These are phyloP conservation scores for Sceloporus tristichus DNA, from an alignment of 2,113 vertebrate genomes.

Conservation along the genomic window DNA sequence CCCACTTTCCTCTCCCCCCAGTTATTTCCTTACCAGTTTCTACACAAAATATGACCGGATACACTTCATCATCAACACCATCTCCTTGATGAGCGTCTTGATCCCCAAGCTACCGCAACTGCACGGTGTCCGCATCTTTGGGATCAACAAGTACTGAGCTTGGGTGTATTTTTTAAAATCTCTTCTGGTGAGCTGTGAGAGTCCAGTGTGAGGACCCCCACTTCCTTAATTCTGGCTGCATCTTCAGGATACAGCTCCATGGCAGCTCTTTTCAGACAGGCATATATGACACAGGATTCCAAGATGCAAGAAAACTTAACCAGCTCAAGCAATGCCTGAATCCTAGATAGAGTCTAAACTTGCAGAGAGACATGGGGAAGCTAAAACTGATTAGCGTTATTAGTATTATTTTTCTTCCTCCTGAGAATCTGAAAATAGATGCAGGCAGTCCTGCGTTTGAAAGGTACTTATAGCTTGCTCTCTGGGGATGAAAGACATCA, in stretches of 20 bases:
- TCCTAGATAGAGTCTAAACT: conserved; percentile 62
- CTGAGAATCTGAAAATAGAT: conserved; percentile 49
- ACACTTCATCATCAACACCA: conserved; percentile 85
- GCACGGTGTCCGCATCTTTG: conserved; percentile 85
- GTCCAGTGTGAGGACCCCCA: neutral
- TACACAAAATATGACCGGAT: conserved; percentile 85
- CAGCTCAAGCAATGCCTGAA: conserved; percentile 56
- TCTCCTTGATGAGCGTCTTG: conserved; percentile 84
- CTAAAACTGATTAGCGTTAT: neutral
- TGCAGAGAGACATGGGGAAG: conserved; percentile 41
- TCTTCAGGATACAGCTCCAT: conserved; percentile 50
- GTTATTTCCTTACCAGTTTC: conserved; percentile 87
- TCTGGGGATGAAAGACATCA: conserved; percentile 40
- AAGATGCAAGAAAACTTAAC: conserved; percentile 58
- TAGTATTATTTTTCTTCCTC: conserved; percentile 8
- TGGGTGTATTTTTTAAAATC: conserved; percentile 6
- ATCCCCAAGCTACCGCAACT: conserved; percentile 86
- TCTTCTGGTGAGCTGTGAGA: conserved; percentile 4
- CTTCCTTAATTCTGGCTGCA: conserved; percentile 30
- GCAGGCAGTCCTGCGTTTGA: conserved; percentile 54
- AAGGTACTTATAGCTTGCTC: conserved; percentile 59
- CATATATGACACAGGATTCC: conserved; percentile 66
- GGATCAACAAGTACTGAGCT: conserved; percentile 86
- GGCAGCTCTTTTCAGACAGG: conserved; percentile 46
- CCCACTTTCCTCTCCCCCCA: conserved; percentile 26